phyloP scores from a whole-genome alignment of 2,113 vertebrate genomes.

The Sturnira hondurensis region DNA sequence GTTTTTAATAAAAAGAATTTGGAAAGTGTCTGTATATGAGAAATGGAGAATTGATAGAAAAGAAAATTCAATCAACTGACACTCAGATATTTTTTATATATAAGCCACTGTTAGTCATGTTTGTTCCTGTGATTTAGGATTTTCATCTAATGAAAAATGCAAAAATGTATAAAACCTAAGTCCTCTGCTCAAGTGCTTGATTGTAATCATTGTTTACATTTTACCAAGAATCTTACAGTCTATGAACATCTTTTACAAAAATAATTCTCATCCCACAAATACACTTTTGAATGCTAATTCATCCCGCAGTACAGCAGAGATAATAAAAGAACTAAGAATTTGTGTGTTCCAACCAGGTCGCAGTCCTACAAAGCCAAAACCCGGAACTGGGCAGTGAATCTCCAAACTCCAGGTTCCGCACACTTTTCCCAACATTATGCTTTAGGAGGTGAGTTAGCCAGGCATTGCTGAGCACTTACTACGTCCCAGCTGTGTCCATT shows the following conservation, averaged over 20 bases:
- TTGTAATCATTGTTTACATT: slow-evolving; percentile 22
- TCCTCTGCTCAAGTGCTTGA: background rate
- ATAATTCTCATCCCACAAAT: background rate
- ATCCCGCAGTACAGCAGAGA: background rate
- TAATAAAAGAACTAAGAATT: background rate
- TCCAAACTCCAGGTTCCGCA: background rate
- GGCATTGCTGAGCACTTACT: background rate
- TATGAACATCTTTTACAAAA: background rate
- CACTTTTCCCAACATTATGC: background rate
- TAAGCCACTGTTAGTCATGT: background rate
- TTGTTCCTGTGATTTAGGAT: background rate
- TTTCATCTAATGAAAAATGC: background rate
- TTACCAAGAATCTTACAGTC: background rate
- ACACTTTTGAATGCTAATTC: background rate
- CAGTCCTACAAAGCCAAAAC: background rate
- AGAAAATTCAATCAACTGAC: background rate
- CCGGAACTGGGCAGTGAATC: background rate
- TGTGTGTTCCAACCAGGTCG: background rate
- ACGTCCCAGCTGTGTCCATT: background rate
- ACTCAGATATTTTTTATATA: background rate
- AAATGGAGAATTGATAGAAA: background rate
- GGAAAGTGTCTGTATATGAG: background rate
- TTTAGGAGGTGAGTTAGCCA: background rate
- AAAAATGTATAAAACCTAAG: background rate
- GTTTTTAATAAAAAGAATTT: background rate